Percentiles rank a stretch among this genome's conserved stretches.
Evolutionary conservation across 1,140 invertebrate genomes (phyloP).

Genomic region (Musca domestica): DNA sequence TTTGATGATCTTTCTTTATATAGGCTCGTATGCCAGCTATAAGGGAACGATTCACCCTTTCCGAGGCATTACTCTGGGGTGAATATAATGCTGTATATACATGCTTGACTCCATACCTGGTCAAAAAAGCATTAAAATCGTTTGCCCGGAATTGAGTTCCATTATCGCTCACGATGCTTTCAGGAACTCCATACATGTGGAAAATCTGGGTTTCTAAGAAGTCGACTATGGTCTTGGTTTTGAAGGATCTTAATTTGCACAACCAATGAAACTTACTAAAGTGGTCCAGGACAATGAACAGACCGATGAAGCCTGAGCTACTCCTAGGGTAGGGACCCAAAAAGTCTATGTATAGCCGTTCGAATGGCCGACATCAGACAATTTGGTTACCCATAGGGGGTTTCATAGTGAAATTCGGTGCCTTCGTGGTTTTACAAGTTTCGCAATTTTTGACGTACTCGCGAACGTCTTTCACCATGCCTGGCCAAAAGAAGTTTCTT

Average conservation of each 20-base stretch:
- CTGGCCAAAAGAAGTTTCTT: background rate
- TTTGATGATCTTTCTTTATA: too few species aligned
- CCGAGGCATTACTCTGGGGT: constrained; percentile 12
- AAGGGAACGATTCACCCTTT: background rate
- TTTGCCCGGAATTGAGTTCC: constrained; percentile 14
- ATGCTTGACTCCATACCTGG: constrained; percentile 5
- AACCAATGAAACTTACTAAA: constrained; percentile 3
- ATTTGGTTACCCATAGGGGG: constrained; percentile 8
- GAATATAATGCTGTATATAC: constrained; percentile 7
- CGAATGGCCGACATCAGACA: background rate
- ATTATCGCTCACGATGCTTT: constrained; percentile 15
- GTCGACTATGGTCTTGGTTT: too few species aligned
- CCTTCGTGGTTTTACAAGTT: too few species aligned
- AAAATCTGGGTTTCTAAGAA: constrained; percentile 13
- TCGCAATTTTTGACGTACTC: background rate
- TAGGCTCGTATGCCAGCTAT: constrained; percentile 1
- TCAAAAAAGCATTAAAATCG: constrained; percentile 4
- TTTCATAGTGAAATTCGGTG: background rate
- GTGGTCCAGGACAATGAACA: constrained; percentile 19
- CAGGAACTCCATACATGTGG: background rate
- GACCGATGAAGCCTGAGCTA: background rate
- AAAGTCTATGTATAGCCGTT: constrained; percentile 21
- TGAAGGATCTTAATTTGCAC: background rate
- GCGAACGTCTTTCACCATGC: background rate
- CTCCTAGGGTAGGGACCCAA: constrained; percentile 21